Conservation (phyloP, 2,797 vertebrate species). For the Melanitta fusca region DNA sequence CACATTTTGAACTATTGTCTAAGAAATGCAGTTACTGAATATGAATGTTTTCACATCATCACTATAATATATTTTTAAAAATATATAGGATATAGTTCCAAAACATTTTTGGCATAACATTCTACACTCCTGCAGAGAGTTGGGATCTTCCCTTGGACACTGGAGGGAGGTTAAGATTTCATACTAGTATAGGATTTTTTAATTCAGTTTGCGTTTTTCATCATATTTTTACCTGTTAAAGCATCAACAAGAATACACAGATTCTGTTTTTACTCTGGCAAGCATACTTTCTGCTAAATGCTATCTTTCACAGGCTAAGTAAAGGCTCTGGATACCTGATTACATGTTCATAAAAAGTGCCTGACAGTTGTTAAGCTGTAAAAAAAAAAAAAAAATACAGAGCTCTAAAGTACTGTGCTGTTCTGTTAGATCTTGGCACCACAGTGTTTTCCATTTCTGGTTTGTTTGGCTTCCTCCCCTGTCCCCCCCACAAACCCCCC, state of each 20-base stretch:
- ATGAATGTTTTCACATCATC: not conserved
- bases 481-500: not conserved
- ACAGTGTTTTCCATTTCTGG: accelerated
- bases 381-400: not conserved
- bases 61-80: not conserved
- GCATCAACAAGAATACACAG: not conserved
- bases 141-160: not conserved
- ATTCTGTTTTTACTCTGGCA: not conserved
- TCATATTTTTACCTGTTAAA: not conserved
- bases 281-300: not conserved
- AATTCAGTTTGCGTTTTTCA: not conserved
- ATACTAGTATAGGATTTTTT: not conserved
- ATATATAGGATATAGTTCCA: not conserved
- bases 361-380: not conserved
- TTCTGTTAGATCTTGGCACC: not conserved
- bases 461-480: not conserved
- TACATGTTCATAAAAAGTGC: not conserved
- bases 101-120: not conserved
- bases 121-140: not conserved
- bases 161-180: not conserved
- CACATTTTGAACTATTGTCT: not conserved
- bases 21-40: not conserved
- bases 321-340: not conserved
- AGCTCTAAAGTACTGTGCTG: not conserved
- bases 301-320: not conserved